A percentile compares a stretch with the other conserved stretches of the same genome.
These are phyloP conservation scores for Arctia plantaginis DNA, from an alignment of 2,888 invertebrate genomes.

Conservation along the genomic window DNA sequence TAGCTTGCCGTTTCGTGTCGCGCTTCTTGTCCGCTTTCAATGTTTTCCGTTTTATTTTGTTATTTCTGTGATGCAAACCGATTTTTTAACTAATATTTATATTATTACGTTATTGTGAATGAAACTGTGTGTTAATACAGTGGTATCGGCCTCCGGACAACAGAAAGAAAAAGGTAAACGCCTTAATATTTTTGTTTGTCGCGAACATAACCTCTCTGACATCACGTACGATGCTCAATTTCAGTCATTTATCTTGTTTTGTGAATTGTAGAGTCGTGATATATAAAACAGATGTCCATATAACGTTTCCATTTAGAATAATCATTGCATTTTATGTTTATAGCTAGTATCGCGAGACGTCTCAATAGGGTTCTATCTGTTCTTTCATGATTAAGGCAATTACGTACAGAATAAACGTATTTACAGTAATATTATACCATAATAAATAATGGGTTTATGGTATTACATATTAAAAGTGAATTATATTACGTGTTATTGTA, in stretches of 20 bases:
- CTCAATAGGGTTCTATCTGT: constrained; percentile 29
- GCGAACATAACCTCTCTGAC: constrained; percentile 84
- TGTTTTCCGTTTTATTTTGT: constrained; percentile 87
- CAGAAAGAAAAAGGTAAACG: constrained; percentile 83
- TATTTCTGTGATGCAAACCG: constrained; percentile 86
- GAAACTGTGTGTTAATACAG: constrained; percentile 78
- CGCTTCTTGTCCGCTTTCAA: constrained; percentile 87
- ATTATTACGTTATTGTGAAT: constrained; percentile 76
- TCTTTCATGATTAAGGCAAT: constrained; percentile 30
- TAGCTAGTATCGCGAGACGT: constrained; percentile 36
- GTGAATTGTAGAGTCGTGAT: constrained; percentile 49
- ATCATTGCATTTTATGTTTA: constrained; percentile 40
- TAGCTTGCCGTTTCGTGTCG: constrained; percentile 89
- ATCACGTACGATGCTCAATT: constrained; percentile 76
- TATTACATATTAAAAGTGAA: not conserved
- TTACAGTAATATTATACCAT: not conserved
- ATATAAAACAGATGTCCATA: constrained; percentile 38
- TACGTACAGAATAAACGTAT: not conserved
- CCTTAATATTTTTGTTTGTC: constrained; percentile 86
- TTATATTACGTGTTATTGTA: constrained; percentile 14
- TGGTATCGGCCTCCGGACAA: constrained; percentile 75
- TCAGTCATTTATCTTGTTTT: constrained; percentile 62
- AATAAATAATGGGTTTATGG: not conserved
- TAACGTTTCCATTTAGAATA: constrained; percentile 36
- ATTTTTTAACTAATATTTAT: constrained; percentile 81